phyloP scores from a whole-genome alignment of 2,797 vertebrate species.

The Anguilla anguilla region DNA sequence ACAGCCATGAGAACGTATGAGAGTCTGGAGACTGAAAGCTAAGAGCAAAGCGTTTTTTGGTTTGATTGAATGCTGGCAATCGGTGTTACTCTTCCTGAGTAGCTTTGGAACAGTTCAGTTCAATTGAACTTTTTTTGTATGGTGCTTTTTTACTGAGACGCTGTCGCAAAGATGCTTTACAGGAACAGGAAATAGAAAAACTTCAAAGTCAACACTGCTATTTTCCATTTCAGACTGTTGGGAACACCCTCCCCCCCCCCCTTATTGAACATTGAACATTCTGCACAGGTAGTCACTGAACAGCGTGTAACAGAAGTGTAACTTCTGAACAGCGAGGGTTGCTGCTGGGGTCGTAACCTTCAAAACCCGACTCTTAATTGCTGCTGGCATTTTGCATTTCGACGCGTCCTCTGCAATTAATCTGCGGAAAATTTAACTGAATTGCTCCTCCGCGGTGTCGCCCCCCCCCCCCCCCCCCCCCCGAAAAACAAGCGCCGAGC shows the following conservation, averaged over 20 bases:
- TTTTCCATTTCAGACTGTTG: not conserved
- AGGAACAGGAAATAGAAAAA: too few species aligned
- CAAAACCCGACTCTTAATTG: slow-evolving; percentile 21
- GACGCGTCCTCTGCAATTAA: slow-evolving; percentile 15
- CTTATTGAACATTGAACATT: too few species aligned
- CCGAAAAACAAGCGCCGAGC: slow-evolving; percentile 9
- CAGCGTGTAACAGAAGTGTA: too few species aligned
- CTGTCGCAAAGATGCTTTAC: too few species aligned
- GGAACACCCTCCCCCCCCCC: not conserved
- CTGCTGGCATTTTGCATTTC: slow-evolving; percentile 23
- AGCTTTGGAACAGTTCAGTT: too few species aligned
- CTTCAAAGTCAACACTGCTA: not conserved
- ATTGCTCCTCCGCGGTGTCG: not conserved
- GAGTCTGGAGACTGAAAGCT: not conserved
- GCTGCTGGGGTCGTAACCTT: slow-evolving; percentile 11
- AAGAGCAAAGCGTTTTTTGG: not conserved
- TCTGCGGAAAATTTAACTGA: slow-evolving; percentile 5
- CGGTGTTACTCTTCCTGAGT: not conserved
- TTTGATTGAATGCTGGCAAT: not conserved
- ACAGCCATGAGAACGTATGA: not conserved
- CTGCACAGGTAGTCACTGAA: too few species aligned
- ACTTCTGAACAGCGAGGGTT: not conserved
- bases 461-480: too few species aligned
- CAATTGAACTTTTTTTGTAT: too few species aligned
- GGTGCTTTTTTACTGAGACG: too few species aligned